Conservation (phyloP, 2,113 vertebrate species). For the Formicarius rufipectus region DNA sequence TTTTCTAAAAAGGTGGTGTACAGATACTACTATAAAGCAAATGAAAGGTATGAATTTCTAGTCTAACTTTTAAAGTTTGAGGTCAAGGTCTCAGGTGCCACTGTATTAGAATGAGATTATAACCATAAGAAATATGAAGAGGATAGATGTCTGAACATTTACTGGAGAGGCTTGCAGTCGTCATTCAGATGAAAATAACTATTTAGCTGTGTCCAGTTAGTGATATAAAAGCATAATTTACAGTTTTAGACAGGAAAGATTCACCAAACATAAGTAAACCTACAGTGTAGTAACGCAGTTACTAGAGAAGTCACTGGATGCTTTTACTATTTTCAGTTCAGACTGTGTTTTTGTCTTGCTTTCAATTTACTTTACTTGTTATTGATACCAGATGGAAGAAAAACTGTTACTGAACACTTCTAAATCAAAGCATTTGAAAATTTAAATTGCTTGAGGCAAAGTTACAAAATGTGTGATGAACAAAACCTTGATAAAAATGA, state of each 20-base stretch:
- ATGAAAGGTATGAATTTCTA: neutral
- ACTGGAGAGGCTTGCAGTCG: neutral
- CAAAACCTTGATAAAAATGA: neutral
- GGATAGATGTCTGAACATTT: neutral
- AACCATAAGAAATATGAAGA: neutral
- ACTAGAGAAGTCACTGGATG: neutral
- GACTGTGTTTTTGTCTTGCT: neutral
- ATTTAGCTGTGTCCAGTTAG: neutral
- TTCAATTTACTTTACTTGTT: neutral
- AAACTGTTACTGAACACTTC: neutral
- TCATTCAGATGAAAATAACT: neutral
- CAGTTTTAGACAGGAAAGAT: neutral
- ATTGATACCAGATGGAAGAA: neutral
- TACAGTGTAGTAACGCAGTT: neutral
- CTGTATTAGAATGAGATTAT: neutral
- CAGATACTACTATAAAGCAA: neutral
- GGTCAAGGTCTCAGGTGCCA: neutral
- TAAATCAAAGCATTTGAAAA: neutral
- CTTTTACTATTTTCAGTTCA: neutral
- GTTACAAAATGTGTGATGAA: neutral
- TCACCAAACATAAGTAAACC: neutral
- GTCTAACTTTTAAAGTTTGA: neutral
- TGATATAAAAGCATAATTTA: neutral
- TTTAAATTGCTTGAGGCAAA: neutral
- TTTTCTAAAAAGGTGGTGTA: neutral